A percentile compares a stretch with the other conserved stretches of the same genome.
These are phyloP conservation scores for Toxonevra muliebris DNA, from an alignment of 2,888 invertebrate genomes.

Conservation along the genomic window DNA sequence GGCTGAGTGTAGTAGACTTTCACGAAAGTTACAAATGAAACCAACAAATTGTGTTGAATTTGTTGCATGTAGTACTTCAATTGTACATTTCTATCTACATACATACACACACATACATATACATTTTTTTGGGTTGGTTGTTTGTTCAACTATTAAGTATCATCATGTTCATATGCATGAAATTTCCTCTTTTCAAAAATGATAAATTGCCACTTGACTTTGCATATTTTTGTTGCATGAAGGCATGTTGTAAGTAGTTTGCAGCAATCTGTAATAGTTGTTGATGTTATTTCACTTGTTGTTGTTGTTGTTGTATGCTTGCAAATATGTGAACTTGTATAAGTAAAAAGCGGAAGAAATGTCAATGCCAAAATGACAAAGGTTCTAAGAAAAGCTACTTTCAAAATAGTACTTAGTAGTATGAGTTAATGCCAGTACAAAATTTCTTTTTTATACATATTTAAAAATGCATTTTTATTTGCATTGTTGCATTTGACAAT, in stretches of 20 bases:
- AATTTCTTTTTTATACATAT: too few species aligned
- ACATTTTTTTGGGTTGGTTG: not conserved
- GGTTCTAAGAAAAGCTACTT: too few species aligned
- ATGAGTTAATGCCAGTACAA: too few species aligned
- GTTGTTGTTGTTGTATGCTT: conserved; percentile 5
- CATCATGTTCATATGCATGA: not conserved
- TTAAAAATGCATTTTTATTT: not conserved
- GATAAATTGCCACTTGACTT: conserved; percentile 58
- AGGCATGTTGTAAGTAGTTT: conserved; percentile 7
- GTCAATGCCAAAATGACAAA: too few species aligned
- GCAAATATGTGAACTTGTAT: too few species aligned
- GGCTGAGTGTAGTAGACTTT: not conserved
- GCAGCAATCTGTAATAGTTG: conserved; percentile 21
- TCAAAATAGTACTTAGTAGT: too few species aligned
- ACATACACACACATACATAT: not conserved
- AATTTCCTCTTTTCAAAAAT: conserved; percentile 31
- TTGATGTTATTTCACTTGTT: conserved; percentile 1
- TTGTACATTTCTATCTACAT: not conserved
- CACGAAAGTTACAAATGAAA: not conserved
- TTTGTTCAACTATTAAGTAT: not conserved
- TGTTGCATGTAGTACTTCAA: not conserved
- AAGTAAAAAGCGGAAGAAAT: too few species aligned
- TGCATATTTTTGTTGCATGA: conserved; percentile 45
- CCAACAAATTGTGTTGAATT: not conserved
- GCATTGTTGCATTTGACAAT: conserved; percentile 1